A percentile compares a stretch with the other conserved stretches of the same genome.
Conservation (phyloP, 2,797 vertebrate genomes). For the Nothura maculosa region DNA sequence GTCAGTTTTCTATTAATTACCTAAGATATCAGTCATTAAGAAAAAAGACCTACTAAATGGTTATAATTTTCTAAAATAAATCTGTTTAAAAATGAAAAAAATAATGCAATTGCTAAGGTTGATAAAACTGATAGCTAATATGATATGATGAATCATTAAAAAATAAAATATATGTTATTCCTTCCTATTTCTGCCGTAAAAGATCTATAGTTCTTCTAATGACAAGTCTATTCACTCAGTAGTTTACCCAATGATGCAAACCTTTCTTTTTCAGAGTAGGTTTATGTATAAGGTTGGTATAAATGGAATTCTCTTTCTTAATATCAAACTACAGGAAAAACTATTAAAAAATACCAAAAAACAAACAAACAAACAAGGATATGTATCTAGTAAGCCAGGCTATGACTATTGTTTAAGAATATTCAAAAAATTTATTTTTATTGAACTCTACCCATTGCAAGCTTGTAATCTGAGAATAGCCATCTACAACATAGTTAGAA, state of each 20-base stretch:
- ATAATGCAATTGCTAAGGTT: background rate
- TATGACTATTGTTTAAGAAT: background rate
- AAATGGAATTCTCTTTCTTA: background rate
- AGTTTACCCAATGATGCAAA: background rate
- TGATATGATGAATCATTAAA: background rate
- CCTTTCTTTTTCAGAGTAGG: background rate
- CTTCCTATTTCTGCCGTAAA: background rate
- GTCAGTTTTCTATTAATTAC: background rate
- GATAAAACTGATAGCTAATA: background rate
- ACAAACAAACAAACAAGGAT: rapidly evolving
- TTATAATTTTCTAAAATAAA: background rate
- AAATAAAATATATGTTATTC: background rate
- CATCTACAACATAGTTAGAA: background rate
- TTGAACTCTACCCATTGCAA: background rate
- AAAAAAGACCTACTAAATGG: background rate
- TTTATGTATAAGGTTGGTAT: background rate
- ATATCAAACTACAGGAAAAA: background rate
- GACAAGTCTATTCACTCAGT: background rate
- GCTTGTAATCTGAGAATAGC: background rate
- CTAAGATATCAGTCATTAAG: background rate
- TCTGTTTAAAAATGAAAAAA: background rate
- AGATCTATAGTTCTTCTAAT: background rate
- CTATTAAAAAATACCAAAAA: rapidly evolving
- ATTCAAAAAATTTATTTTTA: background rate
- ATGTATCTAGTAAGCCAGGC: background rate